Base-by-base conservation (phyloP, 2,888 invertebrate species). In the Ptilodon capucinus region DNA sequence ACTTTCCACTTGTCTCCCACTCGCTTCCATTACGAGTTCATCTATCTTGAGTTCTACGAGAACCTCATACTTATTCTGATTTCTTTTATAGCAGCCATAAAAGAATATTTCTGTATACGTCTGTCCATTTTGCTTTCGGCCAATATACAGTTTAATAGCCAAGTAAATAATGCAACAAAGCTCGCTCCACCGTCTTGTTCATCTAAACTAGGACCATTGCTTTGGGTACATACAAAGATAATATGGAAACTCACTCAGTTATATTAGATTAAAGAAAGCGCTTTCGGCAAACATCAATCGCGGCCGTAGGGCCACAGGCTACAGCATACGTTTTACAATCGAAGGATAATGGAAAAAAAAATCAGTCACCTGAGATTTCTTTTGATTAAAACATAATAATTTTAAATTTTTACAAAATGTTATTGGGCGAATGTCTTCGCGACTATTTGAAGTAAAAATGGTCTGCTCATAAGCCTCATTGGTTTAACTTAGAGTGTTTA, bases 61-160 rank as follows among this genome's bases (percentile, higher is more conserved):
- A 16, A 44, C 38, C 56, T 58, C 44, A 48, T 55, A 39, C 51
- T 51, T 60, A 60, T 55, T 60, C 56, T 55, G 51, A 51, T 55
- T 55, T 48, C 32, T 48, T 60, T 39, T 48, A 60, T 46, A 54
- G 60, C 39, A 13, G 13, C 7, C 34, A 47, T 60, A 60, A 57
- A 59, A 50, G 21, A 43, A 54, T 42, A 47, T 47, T 39, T 19
- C 35, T 30, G 42, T 42, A 44, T 39, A 42, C 14, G 25, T 38
- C 36, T 21, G 34, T 35, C 25, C n/a, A 28, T 46, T 59, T 54
- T 39, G 32, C 32, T 32, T 13, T 7, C 32, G 6, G 32, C 4
- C 11, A 18, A n/a, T 34, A 21, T 14, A 32, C 23, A 36, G 11
- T 34, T 43, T 34, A 35, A 14, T 18, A 36, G 17, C 8, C 11